Percentiles rank a stretch among this genome's conserved stretches.
Evolutionary conservation across 2,888 invertebrate genomes (phyloP).

Genomic region (Patella caerulea): DNA sequence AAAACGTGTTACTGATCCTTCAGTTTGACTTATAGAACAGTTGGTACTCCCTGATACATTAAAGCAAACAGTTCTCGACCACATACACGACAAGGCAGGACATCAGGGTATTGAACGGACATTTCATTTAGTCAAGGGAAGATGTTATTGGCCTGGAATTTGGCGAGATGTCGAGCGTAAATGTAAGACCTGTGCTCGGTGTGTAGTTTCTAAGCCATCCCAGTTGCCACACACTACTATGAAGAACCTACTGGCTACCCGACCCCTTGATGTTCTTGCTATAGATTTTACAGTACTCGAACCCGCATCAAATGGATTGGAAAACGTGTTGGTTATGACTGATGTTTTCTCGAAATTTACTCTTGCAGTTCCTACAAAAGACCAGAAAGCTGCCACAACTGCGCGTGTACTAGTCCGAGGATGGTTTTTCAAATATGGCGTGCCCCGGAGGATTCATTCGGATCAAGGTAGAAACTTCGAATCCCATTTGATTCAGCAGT

Average conservation of each 20-base stretch:
- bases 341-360: slow-evolving; percentile 40
- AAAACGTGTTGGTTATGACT: slow-evolving; percentile 44
- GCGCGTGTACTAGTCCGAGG: not conserved
- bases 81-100: slow-evolving; percentile 23
- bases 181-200: slow-evolving; percentile 15
- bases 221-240: slow-evolving; percentile 21
- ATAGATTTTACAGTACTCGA: slow-evolving; percentile 46
- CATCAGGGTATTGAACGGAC: too few relatives aligned
- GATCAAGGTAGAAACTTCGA: not conserved
- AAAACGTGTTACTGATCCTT: slow-evolving; percentile 9
- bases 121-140: too few relatives aligned
- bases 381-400: slow-evolving; percentile 35
- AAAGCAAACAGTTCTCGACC: slow-evolving; percentile 18
- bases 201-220: slow-evolving; percentile 33
- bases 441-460: not conserved
- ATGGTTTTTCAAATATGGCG: not conserved
- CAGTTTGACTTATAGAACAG: slow-evolving; percentile 18
- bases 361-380: slow-evolving; percentile 31
- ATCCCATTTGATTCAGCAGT: not conserved
- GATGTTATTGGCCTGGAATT: too few relatives aligned
- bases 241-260: slow-evolving; percentile 30
- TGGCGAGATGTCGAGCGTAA: too few relatives aligned
- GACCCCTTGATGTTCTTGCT: slow-evolving; percentile 40
- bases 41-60: slow-evolving; percentile 19
- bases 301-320: slow-evolving; percentile 22